Conservation (phyloP, 2,113 vertebrate species). For the Taurulus bubalis region DNA sequence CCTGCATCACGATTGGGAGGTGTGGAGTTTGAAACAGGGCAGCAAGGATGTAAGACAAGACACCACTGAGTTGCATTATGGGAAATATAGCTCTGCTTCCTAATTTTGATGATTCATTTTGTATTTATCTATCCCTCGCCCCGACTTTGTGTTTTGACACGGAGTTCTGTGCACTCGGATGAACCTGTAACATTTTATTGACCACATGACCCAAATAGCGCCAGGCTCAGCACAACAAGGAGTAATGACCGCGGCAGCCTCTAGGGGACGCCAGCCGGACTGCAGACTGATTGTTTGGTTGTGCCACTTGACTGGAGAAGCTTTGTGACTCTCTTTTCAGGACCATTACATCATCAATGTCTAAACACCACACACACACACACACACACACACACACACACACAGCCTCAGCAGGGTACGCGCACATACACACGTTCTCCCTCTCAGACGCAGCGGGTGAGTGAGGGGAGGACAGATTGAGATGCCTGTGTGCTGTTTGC, state of each 20-base stretch:
- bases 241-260: slow-evolving; percentile 14
- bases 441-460: neutral
- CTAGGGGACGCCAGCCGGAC: slow-evolving; percentile 15
- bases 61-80: neutral
- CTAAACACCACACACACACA: slow-evolving; percentile 18
- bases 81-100: neutral
- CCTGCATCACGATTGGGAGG: neutral
- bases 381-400: slow-evolving; percentile 21
- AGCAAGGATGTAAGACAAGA: neutral
- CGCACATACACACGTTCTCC: neutral
- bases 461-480: slow-evolving; percentile 13
- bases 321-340: slow-evolving; percentile 61
- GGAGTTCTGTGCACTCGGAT: neutral
- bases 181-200: neutral
- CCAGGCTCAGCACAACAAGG: neutral
- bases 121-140: neutral
- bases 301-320: slow-evolving; percentile 47
- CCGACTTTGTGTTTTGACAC: neutral
- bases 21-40: neutral
- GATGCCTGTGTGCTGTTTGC: slow-evolving; percentile 12
- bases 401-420: neutral
- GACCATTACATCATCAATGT: slow-evolving; percentile 66
- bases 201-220: neutral
- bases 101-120: too few relatives aligned
- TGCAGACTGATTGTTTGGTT: neutral